Percentiles rank a stretch among this genome's conserved stretches.
phyloP scores from a whole-genome alignment of 2,888 invertebrate genomes.

The Polyommatus iphigenia region DNA sequence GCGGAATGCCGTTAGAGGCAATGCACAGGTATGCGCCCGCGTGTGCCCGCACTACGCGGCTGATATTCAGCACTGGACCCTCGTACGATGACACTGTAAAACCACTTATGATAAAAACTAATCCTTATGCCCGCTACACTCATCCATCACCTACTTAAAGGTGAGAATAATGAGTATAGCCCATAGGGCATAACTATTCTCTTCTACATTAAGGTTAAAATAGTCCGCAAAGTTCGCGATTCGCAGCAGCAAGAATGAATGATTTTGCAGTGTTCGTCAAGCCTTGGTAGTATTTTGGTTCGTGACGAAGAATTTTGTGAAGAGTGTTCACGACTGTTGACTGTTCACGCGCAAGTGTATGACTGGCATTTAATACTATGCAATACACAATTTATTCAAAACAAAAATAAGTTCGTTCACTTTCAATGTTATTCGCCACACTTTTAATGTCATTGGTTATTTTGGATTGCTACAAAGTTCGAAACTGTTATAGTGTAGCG shows the following conservation, averaged over 20 bases:
- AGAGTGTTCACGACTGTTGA: background rate
- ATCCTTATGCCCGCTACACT: no score
- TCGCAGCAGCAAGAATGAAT: background rate
- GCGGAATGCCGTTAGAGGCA: slow-evolving; percentile 91
- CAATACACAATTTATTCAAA: background rate
- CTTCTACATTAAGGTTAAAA: no score
- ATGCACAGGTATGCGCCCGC: slow-evolving; percentile 91
- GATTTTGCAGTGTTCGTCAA: no score
- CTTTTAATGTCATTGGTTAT: background rate
- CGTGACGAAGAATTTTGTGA: background rate
- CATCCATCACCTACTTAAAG: no score
- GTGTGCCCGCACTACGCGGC: slow-evolving; percentile 86
- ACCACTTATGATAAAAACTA: slow-evolving; percentile 10
- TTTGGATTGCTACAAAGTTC: background rate
- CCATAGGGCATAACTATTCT: no score
- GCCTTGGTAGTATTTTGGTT: background rate
- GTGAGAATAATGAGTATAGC: no score
- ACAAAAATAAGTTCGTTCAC: background rate
- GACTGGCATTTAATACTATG: background rate
- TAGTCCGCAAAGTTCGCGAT: background rate
- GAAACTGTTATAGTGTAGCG: background rate
- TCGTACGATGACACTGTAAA: slow-evolving; percentile 82
- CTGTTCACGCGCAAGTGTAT: background rate
- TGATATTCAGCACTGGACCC: slow-evolving; percentile 84
- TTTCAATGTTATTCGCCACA: background rate